Evolutionary conservation across 1,140 invertebrate genomes (phyloP), one percentile per base, ranked within the genome.

Genomic region (Acromyrmex echinatior): DNA sequence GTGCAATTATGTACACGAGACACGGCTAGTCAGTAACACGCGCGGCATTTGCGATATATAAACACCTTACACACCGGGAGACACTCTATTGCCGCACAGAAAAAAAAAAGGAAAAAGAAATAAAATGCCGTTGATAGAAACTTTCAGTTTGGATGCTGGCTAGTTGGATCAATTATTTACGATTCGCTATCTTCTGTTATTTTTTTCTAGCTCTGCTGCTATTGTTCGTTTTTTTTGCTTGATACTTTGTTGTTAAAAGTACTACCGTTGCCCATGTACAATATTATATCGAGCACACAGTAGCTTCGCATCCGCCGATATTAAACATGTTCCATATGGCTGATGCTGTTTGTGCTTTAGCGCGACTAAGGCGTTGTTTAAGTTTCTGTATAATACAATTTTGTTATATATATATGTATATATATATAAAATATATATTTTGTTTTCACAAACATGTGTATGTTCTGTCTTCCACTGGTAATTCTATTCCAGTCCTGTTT

Each of bases 371-470:
- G 35, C 76, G 56, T 82, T 89, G 70, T 81, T 81, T 63, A 62
- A 87, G 51, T 62, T 87, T 81, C 45, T 80, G 60, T 86, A 80
- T 16, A 7, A 68, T 21, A 21, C 35, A 68, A 73, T 88, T 88
- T 81, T 88, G 85, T 88, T 88, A 70, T 60, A 79, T 74, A 31
- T 31, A 3, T 74, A 31, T 31, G 4, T 35, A 73, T 80, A 74
- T 62, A 60, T 73, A 74, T 88, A 70, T 60, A 79, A 90, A 90
- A 90, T 90, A 90, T 65, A 90, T 87, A 79, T 73, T 90, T 81
- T 90, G 56, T 90, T 90, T 90, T 90, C 16, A 80, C 63, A 58
- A 78, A 87, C 21, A 84, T 89, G 35, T 82, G 68, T 82, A 82
- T n/a, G 78, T 80, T 79, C 76, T 79, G 65, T 82, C 56, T 82